Base-by-base conservation (phyloP, 2,888 invertebrate genomes). In the Balanococcus diminutus region DNA sequence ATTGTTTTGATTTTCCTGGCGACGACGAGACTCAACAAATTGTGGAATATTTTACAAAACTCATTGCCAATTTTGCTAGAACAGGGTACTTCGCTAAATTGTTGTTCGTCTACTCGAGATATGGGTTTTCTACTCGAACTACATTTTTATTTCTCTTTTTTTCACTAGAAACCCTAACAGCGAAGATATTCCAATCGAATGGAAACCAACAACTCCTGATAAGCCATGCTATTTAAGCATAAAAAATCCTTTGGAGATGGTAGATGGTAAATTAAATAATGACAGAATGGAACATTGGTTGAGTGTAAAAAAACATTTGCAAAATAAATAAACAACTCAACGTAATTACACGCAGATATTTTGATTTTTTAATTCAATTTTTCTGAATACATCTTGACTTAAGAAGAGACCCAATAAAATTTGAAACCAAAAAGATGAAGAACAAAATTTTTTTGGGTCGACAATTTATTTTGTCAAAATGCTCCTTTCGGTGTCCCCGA, bases 101-200 rank as follows among this genome's bases (percentile, higher is more conserved):
- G n/a, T n/a, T n/a, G n/a, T n/a, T n/a, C n/a, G n/a, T n/a, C n/a
- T n/a, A n/a, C n/a, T n/a, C n/a, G n/a, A n/a, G n/a, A n/a, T n/a
- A n/a, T n/a, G n/a, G n/a, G n/a, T n/a, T n/a, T n/a, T n/a, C 1
- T 28, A 67, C 1, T 9, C 9, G 25, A 1, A 31, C 4, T 19
- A n/a, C n/a, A 39, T 22, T 81, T 19, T 22, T 19, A 3, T 81
- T 81, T 4, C 19, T 22, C 5, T n/a, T 39, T 81, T n/a, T 36
- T 51, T 31, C 56, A n/a, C n/a, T n/a, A 82, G 82, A 82, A 51
- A 82, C 61, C 82, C 82, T n/a, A 82, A 82, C 32, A n/a, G 42
- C 25, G 28, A 56, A n/a, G n/a, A 46, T 9, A 51, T 82, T 61
- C 56, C 25, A 32, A 28, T 82, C n/a, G 31, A 82, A 2, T 82